A percentile compares a stretch with the other conserved stretches of the same genome.
Evolutionary conservation across 2,888 invertebrate species (phyloP).

Genomic region (Theristus sp.): DNA sequence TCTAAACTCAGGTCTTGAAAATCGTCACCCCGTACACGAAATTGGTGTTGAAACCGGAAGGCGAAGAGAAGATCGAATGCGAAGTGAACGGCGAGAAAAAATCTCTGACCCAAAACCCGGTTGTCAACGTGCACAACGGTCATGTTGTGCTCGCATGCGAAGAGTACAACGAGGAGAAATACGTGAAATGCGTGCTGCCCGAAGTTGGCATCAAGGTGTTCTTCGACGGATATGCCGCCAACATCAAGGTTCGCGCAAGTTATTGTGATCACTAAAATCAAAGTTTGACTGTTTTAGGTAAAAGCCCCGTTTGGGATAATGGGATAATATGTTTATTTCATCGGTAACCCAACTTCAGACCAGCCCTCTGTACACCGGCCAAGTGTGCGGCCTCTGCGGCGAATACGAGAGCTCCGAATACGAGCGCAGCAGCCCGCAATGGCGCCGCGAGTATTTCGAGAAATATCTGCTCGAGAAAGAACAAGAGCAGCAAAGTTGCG

Average conservation of each 20-base stretch:
- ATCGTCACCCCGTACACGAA: background rate
- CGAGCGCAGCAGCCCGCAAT: no score
- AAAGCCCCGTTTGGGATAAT: no score
- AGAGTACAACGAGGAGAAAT: background rate
- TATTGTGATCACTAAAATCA: no score
- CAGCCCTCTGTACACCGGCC: slow-evolving; percentile 14
- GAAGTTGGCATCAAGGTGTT: slow-evolving; percentile 15
- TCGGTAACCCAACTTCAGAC: slow-evolving; percentile 6
- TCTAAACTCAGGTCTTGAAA: background rate
- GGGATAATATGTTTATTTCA: no score
- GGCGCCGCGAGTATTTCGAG: no score
- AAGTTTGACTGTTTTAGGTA: no score
- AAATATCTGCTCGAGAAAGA: slow-evolving; percentile 15
- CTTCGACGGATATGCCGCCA: slow-evolving; percentile 18
- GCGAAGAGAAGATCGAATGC: background rate
- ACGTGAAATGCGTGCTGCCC: slow-evolving; percentile 4
- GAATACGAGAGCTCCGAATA: no score
- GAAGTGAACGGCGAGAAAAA: background rate
- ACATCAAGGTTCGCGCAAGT: slow-evolving; percentile 9
- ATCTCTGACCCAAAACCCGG: background rate
- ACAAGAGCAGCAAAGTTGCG: slow-evolving; percentile 9
- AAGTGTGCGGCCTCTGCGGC: slow-evolving; percentile 25
- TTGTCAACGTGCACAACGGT: background rate
- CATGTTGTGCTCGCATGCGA: background rate
- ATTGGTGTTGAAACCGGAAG: background rate